These are phyloP conservation scores for Geophilus truncorum DNA, from an alignment of 2,888 invertebrate genomes.

Conservation along the genomic window DNA sequence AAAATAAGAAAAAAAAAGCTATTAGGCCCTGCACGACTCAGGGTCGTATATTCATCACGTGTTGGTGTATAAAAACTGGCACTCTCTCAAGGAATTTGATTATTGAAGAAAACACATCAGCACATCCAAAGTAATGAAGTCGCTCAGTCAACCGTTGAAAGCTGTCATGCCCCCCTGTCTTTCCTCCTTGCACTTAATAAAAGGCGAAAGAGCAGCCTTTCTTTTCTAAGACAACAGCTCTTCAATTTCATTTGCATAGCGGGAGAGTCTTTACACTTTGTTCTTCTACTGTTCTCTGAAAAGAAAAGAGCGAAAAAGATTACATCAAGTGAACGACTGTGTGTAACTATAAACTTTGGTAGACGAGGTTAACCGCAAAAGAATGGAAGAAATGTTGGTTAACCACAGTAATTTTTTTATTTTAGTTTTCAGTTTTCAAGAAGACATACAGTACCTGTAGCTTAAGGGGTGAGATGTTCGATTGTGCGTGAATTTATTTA, in stretches of 20 bases:
- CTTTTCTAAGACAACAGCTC: background rate
- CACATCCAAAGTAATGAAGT: background rate
- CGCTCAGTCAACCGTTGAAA: background rate
- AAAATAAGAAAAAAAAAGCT: background rate
- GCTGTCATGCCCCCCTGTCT: background rate
- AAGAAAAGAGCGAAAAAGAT: background rate
- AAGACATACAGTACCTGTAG: no score
- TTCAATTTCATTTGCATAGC: background rate
- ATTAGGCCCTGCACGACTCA: background rate
- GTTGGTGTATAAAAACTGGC: background rate
- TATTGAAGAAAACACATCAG: background rate
- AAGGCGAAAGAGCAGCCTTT: background rate
- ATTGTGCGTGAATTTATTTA: no score
- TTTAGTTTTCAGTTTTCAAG: background rate
- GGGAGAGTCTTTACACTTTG: background rate
- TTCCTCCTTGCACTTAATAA: background rate
- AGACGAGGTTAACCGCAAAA: background rate
- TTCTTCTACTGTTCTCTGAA: background rate
- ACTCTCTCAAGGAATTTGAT: background rate
- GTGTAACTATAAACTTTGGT: background rate
- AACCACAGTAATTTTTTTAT: background rate
- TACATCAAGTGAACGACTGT: background rate
- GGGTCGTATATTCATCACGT: background rate
- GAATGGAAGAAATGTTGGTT: background rate
- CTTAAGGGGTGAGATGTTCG: no score